These are phyloP conservation scores for Drosophila sp. DNA, from an alignment of 1,140 invertebrate species.

Conservation along the genomic window DNA sequence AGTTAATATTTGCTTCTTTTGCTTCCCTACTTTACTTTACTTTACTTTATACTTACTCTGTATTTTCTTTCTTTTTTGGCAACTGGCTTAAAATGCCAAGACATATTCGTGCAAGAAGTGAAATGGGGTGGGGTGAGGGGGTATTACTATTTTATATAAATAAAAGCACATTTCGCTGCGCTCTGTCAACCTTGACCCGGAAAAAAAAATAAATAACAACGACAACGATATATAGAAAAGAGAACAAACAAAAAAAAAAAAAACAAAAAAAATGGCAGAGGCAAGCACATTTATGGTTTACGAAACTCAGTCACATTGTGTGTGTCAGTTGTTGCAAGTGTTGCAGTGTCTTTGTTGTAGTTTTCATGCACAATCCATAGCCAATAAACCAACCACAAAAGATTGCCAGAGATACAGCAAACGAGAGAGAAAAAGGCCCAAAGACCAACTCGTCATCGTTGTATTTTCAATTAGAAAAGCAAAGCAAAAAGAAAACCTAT, in stretches of 20 bases:
- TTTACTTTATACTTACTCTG: not conserved
- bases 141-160: constrained; percentile 58
- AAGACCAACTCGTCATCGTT: not conserved
- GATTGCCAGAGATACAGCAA: not conserved
- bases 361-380: constrained; percentile 9
- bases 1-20: constrained; percentile 77
- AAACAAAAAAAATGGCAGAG: constrained; percentile 22
- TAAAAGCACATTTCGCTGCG: constrained; percentile 59
- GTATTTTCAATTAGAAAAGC: constrained; percentile 6
- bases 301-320: constrained; percentile 11
- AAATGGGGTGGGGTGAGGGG: not conserved
- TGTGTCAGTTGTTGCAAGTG: constrained; percentile 8
- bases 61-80: constrained; percentile 42
- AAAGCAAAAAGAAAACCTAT: not conserved
- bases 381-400: constrained; percentile 15
- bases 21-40: constrained; percentile 38
- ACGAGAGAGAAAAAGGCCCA: not conserved
- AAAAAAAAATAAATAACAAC: constrained; percentile 36
- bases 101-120: not conserved
- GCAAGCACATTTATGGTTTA: constrained; percentile 19
- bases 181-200: constrained; percentile 76
- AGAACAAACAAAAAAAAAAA: constrained; percentile 10
- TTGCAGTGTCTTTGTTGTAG: not conserved
- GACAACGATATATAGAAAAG: not conserved
- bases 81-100: constrained; percentile 52